Conservation (phyloP, 2,888 invertebrate species). For the Noctua janthe region DNA sequence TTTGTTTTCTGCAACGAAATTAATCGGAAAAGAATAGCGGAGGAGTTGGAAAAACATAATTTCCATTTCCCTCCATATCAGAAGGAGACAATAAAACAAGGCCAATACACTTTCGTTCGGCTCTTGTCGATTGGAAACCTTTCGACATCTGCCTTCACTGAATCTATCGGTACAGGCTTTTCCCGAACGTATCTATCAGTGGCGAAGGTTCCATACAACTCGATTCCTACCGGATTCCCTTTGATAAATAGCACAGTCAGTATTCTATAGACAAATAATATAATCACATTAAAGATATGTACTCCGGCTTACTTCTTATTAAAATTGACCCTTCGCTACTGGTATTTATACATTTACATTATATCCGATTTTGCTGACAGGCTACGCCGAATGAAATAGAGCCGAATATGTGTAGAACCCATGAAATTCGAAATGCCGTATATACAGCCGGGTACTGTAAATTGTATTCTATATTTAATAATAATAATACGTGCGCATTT, state of each 20-base stretch:
- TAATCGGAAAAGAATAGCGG: neutral
- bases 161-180: neutral
- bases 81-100: too few species aligned
- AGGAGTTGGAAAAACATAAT: too few species aligned
- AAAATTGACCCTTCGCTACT: too few species aligned
- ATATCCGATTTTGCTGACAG: too few species aligned
- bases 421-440: neutral
- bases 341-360: neutral
- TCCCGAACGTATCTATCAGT: neutral
- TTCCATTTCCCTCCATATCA: too few species aligned
- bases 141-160: neutral
- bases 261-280: too few species aligned
- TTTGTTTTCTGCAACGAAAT: neutral
- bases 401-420: neutral
- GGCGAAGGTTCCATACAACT: too few species aligned
- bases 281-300: too few species aligned
- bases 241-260: too few species aligned
- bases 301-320: too few species aligned
- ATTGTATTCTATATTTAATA: constrained; percentile 12
- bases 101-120: too few species aligned
- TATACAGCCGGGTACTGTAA: neutral
- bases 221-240: too few species aligned
- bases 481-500: constrained; percentile 24
- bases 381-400: neutral
- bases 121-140: neutral